Conservation (phyloP, 2,888 invertebrate genomes). For the Chorisops tibialis region DNA sequence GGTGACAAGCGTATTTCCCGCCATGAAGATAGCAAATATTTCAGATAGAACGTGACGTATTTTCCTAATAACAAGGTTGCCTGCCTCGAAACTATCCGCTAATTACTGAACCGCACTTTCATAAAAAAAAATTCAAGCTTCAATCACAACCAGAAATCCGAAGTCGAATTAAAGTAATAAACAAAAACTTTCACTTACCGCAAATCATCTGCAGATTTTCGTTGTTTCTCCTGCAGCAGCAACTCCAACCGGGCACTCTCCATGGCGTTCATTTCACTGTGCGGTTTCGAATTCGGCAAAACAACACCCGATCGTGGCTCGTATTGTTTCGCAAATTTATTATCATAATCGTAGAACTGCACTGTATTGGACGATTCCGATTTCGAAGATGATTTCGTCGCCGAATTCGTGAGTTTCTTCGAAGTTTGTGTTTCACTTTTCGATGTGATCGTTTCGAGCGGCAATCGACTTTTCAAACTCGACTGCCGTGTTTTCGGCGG, state of each 20-base stretch:
- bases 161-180: too few relatives aligned
- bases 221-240: background rate
- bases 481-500: background rate
- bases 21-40: too few relatives aligned
- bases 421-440: background rate
- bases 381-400: conserved; percentile 4
- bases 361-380: conserved; percentile 38
- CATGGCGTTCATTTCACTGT: conserved; percentile 38
- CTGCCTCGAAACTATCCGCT: too few relatives aligned
- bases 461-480: conserved; percentile 6
- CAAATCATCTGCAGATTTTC: conserved; percentile 34
- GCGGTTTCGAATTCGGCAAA: conserved; percentile 40
- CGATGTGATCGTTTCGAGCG: background rate
- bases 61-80: too few relatives aligned
- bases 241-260: conserved; percentile 43
- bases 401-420: background rate
- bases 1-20: too few relatives aligned
- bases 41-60: too few relatives aligned
- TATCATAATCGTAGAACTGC: conserved; percentile 54
- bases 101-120: too few relatives aligned
- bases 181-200: too few relatives aligned
- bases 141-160: too few relatives aligned
- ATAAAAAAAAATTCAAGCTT: too few relatives aligned
- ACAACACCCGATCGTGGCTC: conserved; percentile 44
- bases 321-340: conserved; percentile 51